phyloP scores from a whole-genome alignment of 2,888 invertebrate species.

The Octonoba sinensis region DNA sequence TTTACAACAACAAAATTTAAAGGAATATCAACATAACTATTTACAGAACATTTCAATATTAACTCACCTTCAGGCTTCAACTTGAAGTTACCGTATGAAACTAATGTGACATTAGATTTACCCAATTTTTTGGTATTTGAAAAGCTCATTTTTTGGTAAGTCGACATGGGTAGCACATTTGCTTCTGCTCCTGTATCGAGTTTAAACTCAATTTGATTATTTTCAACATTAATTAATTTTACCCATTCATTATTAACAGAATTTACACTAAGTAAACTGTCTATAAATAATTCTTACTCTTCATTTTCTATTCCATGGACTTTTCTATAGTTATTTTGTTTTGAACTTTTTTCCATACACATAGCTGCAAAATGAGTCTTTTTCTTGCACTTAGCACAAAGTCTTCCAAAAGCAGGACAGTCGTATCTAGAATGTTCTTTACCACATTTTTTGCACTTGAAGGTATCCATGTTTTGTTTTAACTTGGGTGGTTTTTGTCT shows the following conservation, averaged over 20 bases:
- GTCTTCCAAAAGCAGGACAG: conserved; percentile 15
- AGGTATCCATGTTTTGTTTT: neutral
- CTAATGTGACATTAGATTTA: conserved; percentile 10
- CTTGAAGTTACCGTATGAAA: conserved; percentile 23
- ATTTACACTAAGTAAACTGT: neutral
- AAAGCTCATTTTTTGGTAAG: neutral
- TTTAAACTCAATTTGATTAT: neutral
- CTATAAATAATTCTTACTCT: neutral
- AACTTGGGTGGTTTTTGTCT: neutral
- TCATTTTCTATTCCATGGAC: neutral
- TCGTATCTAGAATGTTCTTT: neutral
- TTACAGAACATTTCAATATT: neutral
- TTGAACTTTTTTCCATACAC: neutral
- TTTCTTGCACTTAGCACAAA: conserved; percentile 6
- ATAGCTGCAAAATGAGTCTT: conserved; percentile 23
- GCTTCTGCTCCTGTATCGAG: neutral
- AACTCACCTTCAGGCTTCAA: conserved; percentile 6
- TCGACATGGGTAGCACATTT: neutral
- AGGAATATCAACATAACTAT: neutral
- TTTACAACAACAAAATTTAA: conserved; percentile 12
- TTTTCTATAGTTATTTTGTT: neutral
- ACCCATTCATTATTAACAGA: neutral
- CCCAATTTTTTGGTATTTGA: neutral
- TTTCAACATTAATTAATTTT: neutral
- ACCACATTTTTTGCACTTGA: neutral